Evolutionary conservation across 1,140 invertebrate species (phyloP).

Genomic region (Pinna nobilis): DNA sequence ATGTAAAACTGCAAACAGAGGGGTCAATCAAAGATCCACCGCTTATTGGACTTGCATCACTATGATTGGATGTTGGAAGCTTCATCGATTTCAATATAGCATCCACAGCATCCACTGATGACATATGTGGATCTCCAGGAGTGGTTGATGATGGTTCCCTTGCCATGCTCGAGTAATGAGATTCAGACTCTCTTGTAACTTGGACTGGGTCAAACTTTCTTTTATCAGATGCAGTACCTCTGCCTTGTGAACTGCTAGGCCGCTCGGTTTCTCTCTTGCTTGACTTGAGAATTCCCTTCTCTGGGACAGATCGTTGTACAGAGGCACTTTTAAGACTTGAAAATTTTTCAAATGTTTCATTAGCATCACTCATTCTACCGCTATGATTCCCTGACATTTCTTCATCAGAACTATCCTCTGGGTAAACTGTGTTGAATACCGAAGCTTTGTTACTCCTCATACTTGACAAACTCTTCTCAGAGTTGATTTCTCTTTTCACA

Average conservation of each 20-base stretch:
- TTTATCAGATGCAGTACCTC: neutral
- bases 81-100: neutral
- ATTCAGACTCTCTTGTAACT: neutral
- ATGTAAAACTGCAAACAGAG: neutral
- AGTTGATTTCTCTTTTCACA: too few species aligned
- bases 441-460: too few species aligned
- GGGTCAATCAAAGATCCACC: too few species aligned
- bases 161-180: neutral
- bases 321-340: constrained; percentile 8
- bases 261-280: neutral
- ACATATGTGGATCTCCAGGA: neutral
- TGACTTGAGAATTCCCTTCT: neutral
- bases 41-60: neutral
- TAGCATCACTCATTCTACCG: constrained; percentile 13
- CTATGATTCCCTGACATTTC: neutral
- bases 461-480: too few species aligned
- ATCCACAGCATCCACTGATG: too few species aligned
- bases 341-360: constrained; percentile 27
- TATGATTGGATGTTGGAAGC: neutral
- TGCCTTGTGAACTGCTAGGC: neutral
- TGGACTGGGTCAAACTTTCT: too few species aligned
- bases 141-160: neutral
- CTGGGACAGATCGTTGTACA: neutral
- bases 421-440: too few species aligned
- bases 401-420: neutral